Base-by-base conservation (phyloP, 2,888 invertebrate species). In the Oligia latruncula region DNA sequence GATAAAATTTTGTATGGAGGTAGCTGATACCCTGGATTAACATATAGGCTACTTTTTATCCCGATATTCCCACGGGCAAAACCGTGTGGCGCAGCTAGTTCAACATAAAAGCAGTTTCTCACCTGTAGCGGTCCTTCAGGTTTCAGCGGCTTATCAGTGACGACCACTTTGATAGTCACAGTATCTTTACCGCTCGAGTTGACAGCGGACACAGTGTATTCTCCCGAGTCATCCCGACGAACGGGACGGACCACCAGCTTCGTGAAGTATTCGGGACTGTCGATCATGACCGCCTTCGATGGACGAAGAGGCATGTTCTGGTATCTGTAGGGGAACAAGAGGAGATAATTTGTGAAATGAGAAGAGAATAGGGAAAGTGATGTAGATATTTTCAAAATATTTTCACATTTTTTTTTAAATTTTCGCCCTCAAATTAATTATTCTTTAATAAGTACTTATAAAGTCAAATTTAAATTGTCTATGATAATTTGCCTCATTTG, bases 101-200 rank as follows among this genome's bases (percentile, higher is more conserved):
- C 29, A 29, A 29, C 29, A 29, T 29, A 35, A 35, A 35, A 35
- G 3, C 35, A 35, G 40, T 40, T 40, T 40, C 87, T 86, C 77
- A 98, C 98, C 97, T 98, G 98, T 23, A 99, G 93, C 17, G 99
- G 99, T 90, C 99, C 99, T 95, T 99, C 98, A 4, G 99, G 99
- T 81, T 98, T 97, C 67, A 97, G 96, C 0, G 99, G 99, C 92
- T 99, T 99, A 93, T 99, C 99, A 17, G 98, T 98, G 78, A 99
- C 98, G 6, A 97, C 97, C 3, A 99, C 98, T 87, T 98, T 98
- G 84, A 99, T 97, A 5, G 98, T 98, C 60, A 98, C 99, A 20
- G 97, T 97, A 89, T 99, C 99, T 92, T 98, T 98, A 88, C 99
- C 99, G 68, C 99, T 99, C 77, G 98, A 98, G 94, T 99, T 99